Percentiles rank a stretch among this genome's conserved stretches.
These are phyloP conservation scores for Sigmodon hispidus DNA, from an alignment of 2,113 vertebrate species.

Conservation along the genomic window DNA sequence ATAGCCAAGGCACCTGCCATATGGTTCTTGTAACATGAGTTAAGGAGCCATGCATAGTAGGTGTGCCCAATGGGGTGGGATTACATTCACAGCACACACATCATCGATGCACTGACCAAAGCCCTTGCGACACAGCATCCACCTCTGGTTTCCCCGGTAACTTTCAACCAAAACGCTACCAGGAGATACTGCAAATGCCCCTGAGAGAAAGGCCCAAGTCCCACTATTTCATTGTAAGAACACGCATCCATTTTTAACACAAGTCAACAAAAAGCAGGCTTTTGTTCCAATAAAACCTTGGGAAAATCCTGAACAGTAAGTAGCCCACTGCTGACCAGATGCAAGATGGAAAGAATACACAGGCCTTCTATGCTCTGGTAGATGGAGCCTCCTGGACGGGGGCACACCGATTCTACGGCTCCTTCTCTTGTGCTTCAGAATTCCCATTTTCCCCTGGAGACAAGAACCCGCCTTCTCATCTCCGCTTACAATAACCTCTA, in stretches of 20 bases:
- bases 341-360: background rate
- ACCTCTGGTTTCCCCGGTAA: background rate
- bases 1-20: background rate
- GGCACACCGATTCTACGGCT: background rate
- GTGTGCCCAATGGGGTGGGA: background rate
- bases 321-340: background rate
- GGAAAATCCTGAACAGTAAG: background rate
- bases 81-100: background rate
- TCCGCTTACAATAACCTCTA: too few species aligned
- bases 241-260: background rate
- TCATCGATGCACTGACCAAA: background rate
- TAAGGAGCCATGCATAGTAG: background rate
- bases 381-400: accelerated
- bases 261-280: background rate
- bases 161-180: background rate
- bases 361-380: too few species aligned
- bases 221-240: background rate
- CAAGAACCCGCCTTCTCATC: background rate
- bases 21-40: background rate
- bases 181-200: accelerated
- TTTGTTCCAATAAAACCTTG: background rate
- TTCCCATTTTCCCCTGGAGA: background rate
- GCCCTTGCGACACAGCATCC: accelerated
- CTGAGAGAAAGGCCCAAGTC: background rate
- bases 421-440: accelerated